phyloP scores from a whole-genome alignment of 2,888 invertebrate genomes.

The Camptogramma bilineatum region DNA sequence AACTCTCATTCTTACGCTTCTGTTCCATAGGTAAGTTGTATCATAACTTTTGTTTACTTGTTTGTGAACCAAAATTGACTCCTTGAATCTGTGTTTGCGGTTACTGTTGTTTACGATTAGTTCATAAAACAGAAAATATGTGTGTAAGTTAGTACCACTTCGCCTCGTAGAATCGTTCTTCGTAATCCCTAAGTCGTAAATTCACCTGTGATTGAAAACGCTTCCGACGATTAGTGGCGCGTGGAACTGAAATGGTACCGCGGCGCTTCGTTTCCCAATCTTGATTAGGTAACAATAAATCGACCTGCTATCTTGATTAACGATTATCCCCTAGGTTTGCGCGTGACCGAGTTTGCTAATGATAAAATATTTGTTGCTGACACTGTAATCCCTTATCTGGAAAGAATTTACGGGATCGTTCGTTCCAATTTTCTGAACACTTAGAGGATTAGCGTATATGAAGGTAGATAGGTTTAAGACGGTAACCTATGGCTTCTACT shows the following conservation, averaged over 20 bases:
- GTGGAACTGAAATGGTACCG: conserved; percentile 39
- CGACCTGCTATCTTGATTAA: conserved; percentile 58
- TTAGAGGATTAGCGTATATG: neutral
- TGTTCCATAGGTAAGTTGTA: neutral
- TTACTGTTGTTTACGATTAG: neutral
- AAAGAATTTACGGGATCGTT: neutral
- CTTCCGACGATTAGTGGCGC: conserved; percentile 53
- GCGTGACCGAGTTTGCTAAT: conserved; percentile 11
- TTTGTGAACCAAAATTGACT: neutral
- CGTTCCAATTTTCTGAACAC: neutral
- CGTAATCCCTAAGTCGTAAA: conserved; percentile 41
- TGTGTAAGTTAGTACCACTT: neutral
- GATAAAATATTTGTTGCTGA: conserved; percentile 7
- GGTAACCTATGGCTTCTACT: neutral
- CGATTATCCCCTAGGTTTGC: conserved; percentile 35
- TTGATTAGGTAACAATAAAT: conserved; percentile 57
- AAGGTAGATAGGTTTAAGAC: neutral
- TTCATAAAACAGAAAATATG: too few species aligned
- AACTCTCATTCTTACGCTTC: neutral
- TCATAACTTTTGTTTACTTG: neutral
- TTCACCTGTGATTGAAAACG: conserved; percentile 46
- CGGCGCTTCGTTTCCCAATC: conserved; percentile 30
- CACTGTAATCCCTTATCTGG: neutral
- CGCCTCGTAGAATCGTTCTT: neutral
- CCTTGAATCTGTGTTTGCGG: neutral